Conservation (phyloP, 2,113 vertebrate species). For the Camelus dromedarius region DNA sequence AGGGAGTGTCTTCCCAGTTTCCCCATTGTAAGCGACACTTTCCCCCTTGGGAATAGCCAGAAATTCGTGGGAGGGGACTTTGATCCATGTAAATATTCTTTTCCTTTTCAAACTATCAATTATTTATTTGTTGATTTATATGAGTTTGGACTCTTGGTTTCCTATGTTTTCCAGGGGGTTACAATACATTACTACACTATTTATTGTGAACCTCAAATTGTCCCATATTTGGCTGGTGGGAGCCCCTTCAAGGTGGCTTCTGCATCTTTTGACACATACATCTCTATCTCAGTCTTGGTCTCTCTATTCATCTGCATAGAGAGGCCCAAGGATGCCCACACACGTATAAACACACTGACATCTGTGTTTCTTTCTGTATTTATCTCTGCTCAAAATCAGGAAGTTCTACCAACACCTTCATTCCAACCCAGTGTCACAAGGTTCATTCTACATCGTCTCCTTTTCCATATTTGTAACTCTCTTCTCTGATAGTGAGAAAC, state of each 20-base stretch:
- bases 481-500: not conserved
- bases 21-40: no score
- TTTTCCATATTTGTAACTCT: not conserved
- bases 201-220: not conserved
- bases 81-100: not conserved
- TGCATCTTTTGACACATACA: not conserved
- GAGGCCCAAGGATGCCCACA: not conserved
- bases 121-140: not conserved
- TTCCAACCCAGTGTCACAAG: rapidly evolving
- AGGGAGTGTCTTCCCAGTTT: not conserved
- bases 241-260: not conserved
- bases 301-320: not conserved
- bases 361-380: no score
- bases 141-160: not conserved
- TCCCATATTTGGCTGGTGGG: not conserved
- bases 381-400: not conserved
- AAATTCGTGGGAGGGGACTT: not conserved
- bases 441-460: not conserved
- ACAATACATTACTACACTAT: not conserved
- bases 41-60: not conserved
- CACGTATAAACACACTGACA: rapidly evolving
- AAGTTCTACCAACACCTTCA: not conserved
- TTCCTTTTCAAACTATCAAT: not conserved
- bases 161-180: not conserved
- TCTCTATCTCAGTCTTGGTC: not conserved